Base-by-base conservation (phyloP, 2,113 vertebrate species). In the Mohoua ochrocephala region DNA sequence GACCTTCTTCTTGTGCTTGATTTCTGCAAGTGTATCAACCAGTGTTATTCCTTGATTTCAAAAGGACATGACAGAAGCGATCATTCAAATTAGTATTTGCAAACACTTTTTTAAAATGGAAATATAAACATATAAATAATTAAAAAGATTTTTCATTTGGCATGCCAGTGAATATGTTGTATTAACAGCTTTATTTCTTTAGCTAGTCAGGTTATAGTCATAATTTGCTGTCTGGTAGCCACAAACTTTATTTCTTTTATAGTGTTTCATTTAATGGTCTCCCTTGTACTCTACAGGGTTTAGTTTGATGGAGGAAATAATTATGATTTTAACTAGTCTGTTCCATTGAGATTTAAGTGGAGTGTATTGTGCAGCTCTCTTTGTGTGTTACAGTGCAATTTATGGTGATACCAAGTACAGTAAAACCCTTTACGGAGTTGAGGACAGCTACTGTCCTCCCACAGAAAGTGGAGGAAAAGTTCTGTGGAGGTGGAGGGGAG, bases 301-400 rank as follows among this genome's bases (percentile, higher is more conserved):
- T 92, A 91, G 85, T 85, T 87, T 93, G 96, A 92, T 67, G 89
- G 92, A 93, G 92, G 92, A 96, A 97, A 95, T 91, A 85, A 92
- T 92, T 92, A 73, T 54, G 86, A 80, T 91, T 95, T 93, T 96
- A 97, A 97, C 91, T 73, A 79, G 84, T 93, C 53, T 82, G 84
- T 73, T 94, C 92, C 93, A 44, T 50, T 2, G 69, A 85, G 94
- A 65, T 75, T 96, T 75, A 78, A 94, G 94, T 77, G 91, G 78
- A 13, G 47, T 41, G 54, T 6, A 59, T 84, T 86, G 86, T 91
- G 42, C 33, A 65, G 84, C 54, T 85, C 52, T 10, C 79, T 87
- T 65, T 73, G 70, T 82, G 71, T 9, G 2, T 82, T 91, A 63
- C 83, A 75, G 75, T 44, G 85, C 85, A 28, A 23, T 90, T 87